A percentile compares a stretch with the other conserved stretches of the same genome.
Conservation (phyloP, 2,113 vertebrate species). For the Halichoeres trimaculatus region DNA sequence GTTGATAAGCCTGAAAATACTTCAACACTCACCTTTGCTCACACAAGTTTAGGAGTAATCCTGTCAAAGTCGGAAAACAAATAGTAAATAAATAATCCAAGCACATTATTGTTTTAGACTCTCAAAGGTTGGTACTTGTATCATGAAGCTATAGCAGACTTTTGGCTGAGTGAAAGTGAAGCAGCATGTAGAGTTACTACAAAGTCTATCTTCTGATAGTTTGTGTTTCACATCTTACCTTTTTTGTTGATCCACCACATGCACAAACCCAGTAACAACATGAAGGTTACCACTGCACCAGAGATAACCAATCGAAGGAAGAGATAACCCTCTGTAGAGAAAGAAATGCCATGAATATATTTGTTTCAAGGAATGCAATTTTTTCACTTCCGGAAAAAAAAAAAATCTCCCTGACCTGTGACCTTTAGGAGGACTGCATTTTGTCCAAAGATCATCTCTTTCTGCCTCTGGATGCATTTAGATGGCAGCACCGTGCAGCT, state of each 20-base stretch:
- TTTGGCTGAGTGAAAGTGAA: too few relatives aligned
- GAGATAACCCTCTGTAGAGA: constrained; percentile 10
- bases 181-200: too few relatives aligned
- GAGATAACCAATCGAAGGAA: fast-evolving
- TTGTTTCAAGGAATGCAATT: neutral
- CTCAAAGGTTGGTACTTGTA: neutral
- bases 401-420: constrained; percentile 17
- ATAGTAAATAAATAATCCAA: neutral
- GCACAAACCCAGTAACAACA: neutral
- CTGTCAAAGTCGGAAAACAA: neutral
- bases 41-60: neutral
- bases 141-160: too few relatives aligned
- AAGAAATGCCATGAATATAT: neutral
- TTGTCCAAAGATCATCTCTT: constrained; percentile 14
- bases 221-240: neutral
- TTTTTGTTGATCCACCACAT: constrained; percentile 18
- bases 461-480: neutral
- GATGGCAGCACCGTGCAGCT: constrained; percentile 63
- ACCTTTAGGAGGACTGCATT: constrained; percentile 48
- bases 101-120: neutral
- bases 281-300: neutral
- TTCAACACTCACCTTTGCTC: constrained; percentile 15
- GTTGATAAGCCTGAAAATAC: neutral
- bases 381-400: neutral
- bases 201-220: too few relatives aligned